Evolutionary conservation across 2,797 vertebrate genomes (phyloP).

Genomic region (Graptemys geographica): DNA sequence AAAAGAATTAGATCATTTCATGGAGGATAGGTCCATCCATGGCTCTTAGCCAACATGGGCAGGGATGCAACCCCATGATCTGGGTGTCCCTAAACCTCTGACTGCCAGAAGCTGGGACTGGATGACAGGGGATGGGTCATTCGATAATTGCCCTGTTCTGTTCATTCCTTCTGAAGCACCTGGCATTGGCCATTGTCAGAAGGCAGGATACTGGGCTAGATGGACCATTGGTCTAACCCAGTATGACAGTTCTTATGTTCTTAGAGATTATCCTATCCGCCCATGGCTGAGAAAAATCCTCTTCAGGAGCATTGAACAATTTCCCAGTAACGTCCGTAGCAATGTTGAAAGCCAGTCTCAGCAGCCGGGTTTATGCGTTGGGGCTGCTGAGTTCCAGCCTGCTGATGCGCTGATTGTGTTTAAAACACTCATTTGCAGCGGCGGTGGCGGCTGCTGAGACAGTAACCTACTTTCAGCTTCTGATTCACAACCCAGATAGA

Average conservation of each 20-base stretch:
- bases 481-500: conserved; percentile 32
- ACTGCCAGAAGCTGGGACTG: not conserved
- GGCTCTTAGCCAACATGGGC: not conserved
- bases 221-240: not conserved
- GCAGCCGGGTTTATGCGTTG: too few species aligned
- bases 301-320: too few species aligned
- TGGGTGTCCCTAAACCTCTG: not conserved
- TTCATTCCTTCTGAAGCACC: not conserved
- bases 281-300: not conserved
- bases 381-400: not conserved
- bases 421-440: not conserved
- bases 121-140: not conserved
- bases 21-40: not conserved
- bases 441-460: not conserved
- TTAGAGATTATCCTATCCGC: not conserved
- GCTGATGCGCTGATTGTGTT: not conserved
- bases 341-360: not conserved
- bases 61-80: not conserved
- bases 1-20: not conserved
- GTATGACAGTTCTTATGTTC: not conserved
- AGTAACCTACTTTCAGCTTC: conserved; percentile 46
- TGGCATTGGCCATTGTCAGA: not conserved
- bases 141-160: not conserved
- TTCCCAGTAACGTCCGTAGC: not conserved
- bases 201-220: not conserved